These are phyloP conservation scores for Odontamblyopus lacepedii DNA, from an alignment of 2,797 vertebrate genomes.

Conservation along the genomic window DNA sequence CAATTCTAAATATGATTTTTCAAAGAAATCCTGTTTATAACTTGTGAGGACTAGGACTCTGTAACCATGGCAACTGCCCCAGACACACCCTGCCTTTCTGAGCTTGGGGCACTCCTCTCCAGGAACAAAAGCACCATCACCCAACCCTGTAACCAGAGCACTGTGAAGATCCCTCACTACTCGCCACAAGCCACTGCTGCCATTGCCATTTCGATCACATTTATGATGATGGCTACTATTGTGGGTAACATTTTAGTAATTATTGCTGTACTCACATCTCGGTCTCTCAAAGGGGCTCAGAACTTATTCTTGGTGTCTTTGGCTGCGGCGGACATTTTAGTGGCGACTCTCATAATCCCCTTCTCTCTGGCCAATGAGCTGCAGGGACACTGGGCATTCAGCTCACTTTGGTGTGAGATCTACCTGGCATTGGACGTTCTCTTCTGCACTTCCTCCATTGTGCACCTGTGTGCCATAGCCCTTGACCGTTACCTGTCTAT, in stretches of 20 bases:
- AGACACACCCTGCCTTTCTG: conserved; percentile 33
- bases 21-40: background rate
- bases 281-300: conserved; percentile 84
- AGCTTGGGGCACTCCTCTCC: conserved; percentile 25
- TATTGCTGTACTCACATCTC: conserved; percentile 86
- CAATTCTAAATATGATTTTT: conserved; percentile 18
- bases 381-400: conserved; percentile 91
- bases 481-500: conserved; percentile 91
- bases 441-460: conserved; percentile 92
- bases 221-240: conserved; percentile 87
- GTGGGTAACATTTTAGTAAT: conserved; percentile 88
- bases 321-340: conserved; percentile 88
- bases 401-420: conserved; percentile 86
- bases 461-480: conserved; percentile 90
- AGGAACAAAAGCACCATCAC: conserved; percentile 42
- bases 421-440: conserved; percentile 90
- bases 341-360: conserved; percentile 89
- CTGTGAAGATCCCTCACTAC: conserved; percentile 61
- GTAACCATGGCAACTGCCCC: conserved; percentile 39
- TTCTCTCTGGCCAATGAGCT: conserved; percentile 91
- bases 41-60: conserved; percentile 2
- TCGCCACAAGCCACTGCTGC: conserved; percentile 79
- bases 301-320: conserved; percentile 91
- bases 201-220: conserved; percentile 81
- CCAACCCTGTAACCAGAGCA: conserved; percentile 57